phyloP scores from a whole-genome alignment of 2,797 vertebrate species.

The Chiloscyllium punctatum region DNA sequence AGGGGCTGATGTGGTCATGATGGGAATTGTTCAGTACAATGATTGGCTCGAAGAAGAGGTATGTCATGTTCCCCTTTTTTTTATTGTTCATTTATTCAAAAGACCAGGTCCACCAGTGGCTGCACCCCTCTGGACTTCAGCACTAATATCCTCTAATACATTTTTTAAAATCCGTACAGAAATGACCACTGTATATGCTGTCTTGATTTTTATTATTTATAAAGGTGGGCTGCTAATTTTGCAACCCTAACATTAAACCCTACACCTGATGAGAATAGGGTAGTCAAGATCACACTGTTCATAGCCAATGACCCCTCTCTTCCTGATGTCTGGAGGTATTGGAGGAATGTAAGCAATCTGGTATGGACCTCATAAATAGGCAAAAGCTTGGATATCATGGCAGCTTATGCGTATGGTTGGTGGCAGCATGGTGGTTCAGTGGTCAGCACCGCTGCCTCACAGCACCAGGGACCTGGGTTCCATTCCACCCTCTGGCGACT shows the following conservation, averaged over 20 bases:
- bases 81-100: background rate
- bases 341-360: background rate
- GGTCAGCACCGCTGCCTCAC: no score
- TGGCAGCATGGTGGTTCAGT: no score
- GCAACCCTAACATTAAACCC: background rate
- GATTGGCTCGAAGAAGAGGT: slow-evolving; percentile 99
- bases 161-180: background rate
- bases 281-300: background rate
- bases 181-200: background rate
- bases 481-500: no score
- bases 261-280: background rate
- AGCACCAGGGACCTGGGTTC: no score
- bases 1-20: slow-evolving; percentile 91
- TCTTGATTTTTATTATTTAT: background rate
- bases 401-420: background rate
- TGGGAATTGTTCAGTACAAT: slow-evolving; percentile 92
- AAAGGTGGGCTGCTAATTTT: background rate
- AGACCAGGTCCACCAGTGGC: background rate
- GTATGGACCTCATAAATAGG: background rate
- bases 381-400: background rate
- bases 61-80: slow-evolving; percentile 17
- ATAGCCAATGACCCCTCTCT: background rate
- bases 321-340: background rate
- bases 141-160: background rate
- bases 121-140: background rate